Base-by-base conservation (phyloP, 2,888 invertebrate genomes). In the Parnassius mnemosyne region DNA sequence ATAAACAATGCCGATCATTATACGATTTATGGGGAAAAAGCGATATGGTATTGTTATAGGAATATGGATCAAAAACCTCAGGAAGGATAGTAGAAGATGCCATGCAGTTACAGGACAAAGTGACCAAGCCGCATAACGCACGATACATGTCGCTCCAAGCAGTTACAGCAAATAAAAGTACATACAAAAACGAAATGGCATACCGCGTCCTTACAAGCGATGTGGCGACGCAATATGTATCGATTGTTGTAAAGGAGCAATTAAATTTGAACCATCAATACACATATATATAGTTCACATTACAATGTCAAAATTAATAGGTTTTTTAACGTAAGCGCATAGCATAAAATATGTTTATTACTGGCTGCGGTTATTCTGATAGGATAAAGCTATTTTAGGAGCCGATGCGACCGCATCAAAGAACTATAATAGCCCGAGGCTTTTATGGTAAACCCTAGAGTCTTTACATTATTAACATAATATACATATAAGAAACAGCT, bases 281-380 rank as follows among this genome's bases (percentile, higher is more conserved):
- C 5, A 42, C 13, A 9, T 5, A 1, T 25, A 41, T 67, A 75
- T 61, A 67, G 73, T 68, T 55, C 61, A 60, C 53, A 66, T 69
- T 72, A 9, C 34, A 53, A 47, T 62, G 58, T n/a, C 41, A 20
- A 41, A 42, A 51, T 50, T 42, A 60, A 64, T 63, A 65, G 51
- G 53, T 63, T 66, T 71, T 71, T 72, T 68, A 50, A 65, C 68
- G 68, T 71, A 71, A 70, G 66, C 65, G 65, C 60, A 67, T 69
- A 68, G 72, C 70, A 71, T 75, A 75, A 77, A 83, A 80, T 81
- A 81, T 83, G 84, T 84, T 84, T 86, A 85, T 85, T 82, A 80
- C 77, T 68, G 70, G 71, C 69, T 75, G 75, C 69, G 70, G 71
- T 78, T 79, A 81, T 81, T 78, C 80, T 71, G 72, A 72, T 69